Conservation (phyloP, 2,113 vertebrate genomes). For the Pseudonaja textilis region DNA sequence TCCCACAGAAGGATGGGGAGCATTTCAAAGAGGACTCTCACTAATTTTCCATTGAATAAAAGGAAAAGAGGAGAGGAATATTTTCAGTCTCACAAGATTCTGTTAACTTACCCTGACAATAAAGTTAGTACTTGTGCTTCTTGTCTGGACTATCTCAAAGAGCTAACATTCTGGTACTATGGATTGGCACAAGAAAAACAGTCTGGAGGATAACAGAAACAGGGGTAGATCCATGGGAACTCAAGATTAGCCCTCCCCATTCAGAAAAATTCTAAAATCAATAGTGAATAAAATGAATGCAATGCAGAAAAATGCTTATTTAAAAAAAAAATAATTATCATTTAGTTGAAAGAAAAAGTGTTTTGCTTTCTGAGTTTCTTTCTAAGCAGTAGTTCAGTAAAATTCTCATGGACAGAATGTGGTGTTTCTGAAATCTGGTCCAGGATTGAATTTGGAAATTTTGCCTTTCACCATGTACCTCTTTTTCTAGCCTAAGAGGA, state of each 20-base stretch:
- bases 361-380: not conserved
- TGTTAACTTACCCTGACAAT: not conserved
- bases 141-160: not conserved
- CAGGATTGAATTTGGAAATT: not conserved
- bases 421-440: not conserved
- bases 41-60: not conserved
- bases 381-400: not conserved
- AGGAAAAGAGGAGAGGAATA: not conserved
- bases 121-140: not conserved
- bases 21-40: not conserved
- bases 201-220: no score
- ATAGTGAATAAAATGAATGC: not conserved
- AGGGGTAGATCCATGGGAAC: no score
- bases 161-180: not conserved
- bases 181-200: not conserved
- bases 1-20: not conserved
- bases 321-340: not conserved
- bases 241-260: not conserved
- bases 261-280: not conserved
- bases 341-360: not conserved
- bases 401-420: not conserved
- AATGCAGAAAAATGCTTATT: not conserved
- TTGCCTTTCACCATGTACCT: not conserved
- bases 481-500: not conserved
- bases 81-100: not conserved